phyloP scores from a whole-genome alignment of 2,888 invertebrate species.

The Ochropacha duplaris region DNA sequence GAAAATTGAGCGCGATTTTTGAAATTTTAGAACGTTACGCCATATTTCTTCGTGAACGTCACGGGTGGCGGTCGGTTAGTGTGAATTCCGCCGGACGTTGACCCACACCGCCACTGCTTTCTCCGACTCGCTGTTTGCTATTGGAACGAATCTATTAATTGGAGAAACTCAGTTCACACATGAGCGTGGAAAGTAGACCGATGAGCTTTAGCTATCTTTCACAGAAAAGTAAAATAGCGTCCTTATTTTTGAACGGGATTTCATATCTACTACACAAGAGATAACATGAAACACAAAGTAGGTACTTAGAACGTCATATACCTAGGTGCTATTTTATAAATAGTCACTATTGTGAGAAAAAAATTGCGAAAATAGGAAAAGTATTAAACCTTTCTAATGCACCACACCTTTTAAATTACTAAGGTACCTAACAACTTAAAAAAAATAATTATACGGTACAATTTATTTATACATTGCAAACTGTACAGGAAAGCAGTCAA shows the following conservation, averaged over 20 bases:
- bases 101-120: slow-evolving; percentile 76
- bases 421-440: neutral
- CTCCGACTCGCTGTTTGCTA: slow-evolving; percentile 78
- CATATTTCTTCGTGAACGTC: slow-evolving; percentile 78
- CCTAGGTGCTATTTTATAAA: too few species aligned
- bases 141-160: slow-evolving; percentile 83
- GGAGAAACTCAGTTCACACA: slow-evolving; percentile 82
- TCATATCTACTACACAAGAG: too few species aligned
- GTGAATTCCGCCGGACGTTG: slow-evolving; percentile 78
- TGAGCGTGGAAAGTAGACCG: slow-evolving; percentile 79
- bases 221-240: slow-evolving; percentile 26
- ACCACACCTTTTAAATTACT: too few species aligned
- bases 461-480: too few species aligned
- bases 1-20: slow-evolving; percentile 67
- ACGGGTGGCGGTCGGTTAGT: slow-evolving; percentile 67
- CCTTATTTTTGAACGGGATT: slow-evolving; percentile 5
- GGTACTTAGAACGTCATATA: too few species aligned
- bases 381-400: too few species aligned
- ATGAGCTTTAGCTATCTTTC: slow-evolving; percentile 54
- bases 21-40: slow-evolving; percentile 77
- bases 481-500: neutral
- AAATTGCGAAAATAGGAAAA: too few species aligned
- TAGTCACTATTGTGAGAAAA: too few species aligned
- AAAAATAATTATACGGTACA: neutral
- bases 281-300: too few species aligned